These are phyloP conservation scores for Brachynemurus nebulosus DNA, from an alignment of 2,888 invertebrate genomes.

Conservation along the genomic window DNA sequence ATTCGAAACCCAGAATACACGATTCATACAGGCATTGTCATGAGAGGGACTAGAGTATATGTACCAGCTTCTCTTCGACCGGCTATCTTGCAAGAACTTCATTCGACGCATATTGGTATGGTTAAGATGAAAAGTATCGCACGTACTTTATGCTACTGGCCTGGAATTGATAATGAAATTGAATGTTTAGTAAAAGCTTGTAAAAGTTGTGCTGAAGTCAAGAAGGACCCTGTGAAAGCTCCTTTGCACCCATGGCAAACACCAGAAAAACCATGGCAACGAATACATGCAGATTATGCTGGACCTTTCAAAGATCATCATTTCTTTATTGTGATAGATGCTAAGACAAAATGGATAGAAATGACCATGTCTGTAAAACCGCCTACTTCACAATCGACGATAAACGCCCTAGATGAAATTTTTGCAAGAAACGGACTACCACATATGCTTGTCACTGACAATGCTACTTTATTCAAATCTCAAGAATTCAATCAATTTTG, in stretches of 20 bases:
- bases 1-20: background rate
- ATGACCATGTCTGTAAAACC: background rate
- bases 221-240: background rate
- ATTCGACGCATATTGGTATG: background rate
- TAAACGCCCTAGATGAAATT: background rate
- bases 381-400: background rate
- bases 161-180: background rate
- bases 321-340: background rate
- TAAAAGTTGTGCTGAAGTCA: background rate
- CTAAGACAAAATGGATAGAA: conserved; percentile 1
- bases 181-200: background rate
- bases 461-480: background rate
- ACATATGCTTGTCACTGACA: background rate
- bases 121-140: background rate
- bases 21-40: background rate
- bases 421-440: background rate
- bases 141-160: background rate
- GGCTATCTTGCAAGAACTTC: background rate
- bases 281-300: background rate
- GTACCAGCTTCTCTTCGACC: background rate
- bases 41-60: background rate
- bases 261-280: background rate
- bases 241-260: background rate
- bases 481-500: background rate
- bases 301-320: background rate